Evolutionary conservation across 1,140 invertebrate species (phyloP), one percentile per base, ranked within the genome.

Genomic region (Drosophila pachea): DNA sequence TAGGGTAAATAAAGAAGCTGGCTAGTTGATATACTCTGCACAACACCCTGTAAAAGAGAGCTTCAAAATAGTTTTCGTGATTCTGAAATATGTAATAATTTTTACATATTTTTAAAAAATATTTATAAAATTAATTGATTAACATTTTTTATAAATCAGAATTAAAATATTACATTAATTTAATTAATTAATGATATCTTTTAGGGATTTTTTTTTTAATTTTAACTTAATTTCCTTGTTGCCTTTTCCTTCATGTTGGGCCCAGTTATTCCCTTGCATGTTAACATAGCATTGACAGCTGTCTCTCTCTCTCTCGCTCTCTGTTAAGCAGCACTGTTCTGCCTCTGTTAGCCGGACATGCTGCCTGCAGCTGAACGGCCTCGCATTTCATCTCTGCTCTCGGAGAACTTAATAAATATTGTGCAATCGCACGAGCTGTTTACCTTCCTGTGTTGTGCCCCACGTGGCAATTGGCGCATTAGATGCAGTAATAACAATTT

Each of bases 401-500:
- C 12, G 9, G 16, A 55, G 53, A 43, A 55, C 29, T 29, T 31
- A 54, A 54, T 63, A 42, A 54, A 49, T 49, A 35, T 68, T 68
- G 66, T 49, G 66, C 59, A 68, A 68, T 63, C 31, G 11, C 32
- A 64, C 40, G 12, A 56, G 40, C 5, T 56, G 11, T 53, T 12
- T 16, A 22, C 22, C 22, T 53, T 36, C 11, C 35, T 11, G 16
- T 38, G 11, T 5, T 47, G 36, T 49, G 38, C 22, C 5, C n/a
- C 59, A 55, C 59, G 59, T 63, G 66, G 61, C 32, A 31, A 36
- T 36, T 54, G 32, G 14, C 43, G 43, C 16, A 63, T 68, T 63
- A 52, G 55, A 68, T 55, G 38, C 53, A 56, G 35, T 68, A 52
- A 63, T 64, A 68, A 68, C 64, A 16, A 5, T 43, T 43, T 12